Conservation (phyloP, 2,888 invertebrate genomes). For the Apamea sordens region DNA sequence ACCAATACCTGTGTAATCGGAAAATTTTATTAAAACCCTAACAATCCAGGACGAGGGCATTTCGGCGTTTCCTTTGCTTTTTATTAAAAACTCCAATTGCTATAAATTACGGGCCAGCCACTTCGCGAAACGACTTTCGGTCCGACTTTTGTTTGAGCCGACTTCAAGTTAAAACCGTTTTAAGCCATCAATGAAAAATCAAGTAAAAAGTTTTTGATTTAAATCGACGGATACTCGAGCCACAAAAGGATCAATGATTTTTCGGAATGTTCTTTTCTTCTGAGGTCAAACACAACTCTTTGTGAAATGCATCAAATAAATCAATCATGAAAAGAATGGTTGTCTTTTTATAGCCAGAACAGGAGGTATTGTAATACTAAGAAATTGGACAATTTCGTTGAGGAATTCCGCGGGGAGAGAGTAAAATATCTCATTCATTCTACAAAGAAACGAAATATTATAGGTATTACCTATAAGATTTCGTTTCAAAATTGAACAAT, state of each 20-base stretch:
- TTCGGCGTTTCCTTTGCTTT: conserved; percentile 56
- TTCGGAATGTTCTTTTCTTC: conserved; percentile 34
- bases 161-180: conserved; percentile 64
- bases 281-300: conserved; percentile 41
- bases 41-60: conserved; percentile 45
- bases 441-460: neutral
- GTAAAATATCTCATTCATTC: conserved; percentile 1
- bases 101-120: conserved; percentile 64
- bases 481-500: neutral
- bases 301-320: conserved; percentile 60
- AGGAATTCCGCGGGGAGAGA: neutral
- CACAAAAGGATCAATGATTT: conserved; percentile 48
- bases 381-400: conserved; percentile 22
- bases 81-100: conserved; percentile 68
- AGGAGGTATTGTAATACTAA: conserved; percentile 25
- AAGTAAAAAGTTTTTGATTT: conserved; percentile 67
- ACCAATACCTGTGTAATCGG: conserved; percentile 61
- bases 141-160: conserved; percentile 65
- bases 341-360: conserved; percentile 39
- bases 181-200: conserved; percentile 66
- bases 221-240: conserved; percentile 57
- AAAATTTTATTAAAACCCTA: conserved; percentile 61
- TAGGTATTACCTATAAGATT: neutral
- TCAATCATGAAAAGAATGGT: conserved; percentile 45
- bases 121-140: conserved; percentile 62